These are phyloP conservation scores for Phocides pigmalion DNA, from an alignment of 1,140 invertebrate species.

Conservation along the genomic window DNA sequence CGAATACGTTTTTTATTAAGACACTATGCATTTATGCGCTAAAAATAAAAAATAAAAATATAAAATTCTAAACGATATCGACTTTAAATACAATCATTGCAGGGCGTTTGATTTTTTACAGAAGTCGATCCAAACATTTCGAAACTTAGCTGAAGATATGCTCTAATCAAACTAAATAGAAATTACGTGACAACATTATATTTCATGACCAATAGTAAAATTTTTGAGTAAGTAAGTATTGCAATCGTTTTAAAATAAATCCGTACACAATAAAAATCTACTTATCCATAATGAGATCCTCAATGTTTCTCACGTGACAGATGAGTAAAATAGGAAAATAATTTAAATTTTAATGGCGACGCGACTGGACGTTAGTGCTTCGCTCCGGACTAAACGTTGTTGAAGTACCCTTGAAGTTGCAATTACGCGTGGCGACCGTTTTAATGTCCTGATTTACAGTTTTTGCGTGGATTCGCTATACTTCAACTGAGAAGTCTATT, in stretches of 20 bases:
- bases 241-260: background rate
- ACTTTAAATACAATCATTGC: too few species aligned
- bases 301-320: background rate
- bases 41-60: too few species aligned
- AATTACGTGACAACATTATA: too few species aligned
- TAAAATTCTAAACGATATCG: too few species aligned
- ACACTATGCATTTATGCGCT: too few species aligned
- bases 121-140: too few species aligned
- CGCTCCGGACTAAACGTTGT: slow-evolving; percentile 68
- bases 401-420: slow-evolving; percentile 73
- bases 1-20: too few species aligned
- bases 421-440: slow-evolving; percentile 57
- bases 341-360: background rate
- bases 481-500: background rate
- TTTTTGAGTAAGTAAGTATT: background rate
- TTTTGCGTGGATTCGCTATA: slow-evolving; percentile 40
- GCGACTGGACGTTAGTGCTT: slow-evolving; percentile 58
- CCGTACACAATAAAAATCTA: background rate
- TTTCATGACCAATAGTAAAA: too few species aligned
- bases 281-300: background rate
- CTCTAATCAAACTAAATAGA: too few species aligned
- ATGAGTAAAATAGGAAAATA: background rate
- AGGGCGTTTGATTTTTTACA: too few species aligned
- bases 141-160: too few species aligned
- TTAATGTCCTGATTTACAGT: slow-evolving; percentile 55